phyloP scores from a whole-genome alignment of 2,797 vertebrate species.

The Chromobotia macracanthus region DNA sequence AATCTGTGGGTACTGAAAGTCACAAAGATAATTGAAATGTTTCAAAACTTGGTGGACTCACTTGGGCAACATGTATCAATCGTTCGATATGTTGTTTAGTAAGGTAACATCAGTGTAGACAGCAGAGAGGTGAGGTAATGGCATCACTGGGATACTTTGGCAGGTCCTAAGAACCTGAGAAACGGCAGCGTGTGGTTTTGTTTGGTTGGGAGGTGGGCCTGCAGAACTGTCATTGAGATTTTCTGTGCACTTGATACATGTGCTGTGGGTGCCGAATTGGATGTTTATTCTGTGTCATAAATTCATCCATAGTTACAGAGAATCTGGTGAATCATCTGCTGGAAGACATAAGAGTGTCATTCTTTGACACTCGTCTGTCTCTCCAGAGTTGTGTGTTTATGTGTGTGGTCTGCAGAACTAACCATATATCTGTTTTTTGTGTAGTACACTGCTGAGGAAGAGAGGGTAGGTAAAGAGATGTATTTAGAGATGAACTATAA shows the following conservation, averaged over 20 bases:
- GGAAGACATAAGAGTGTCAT: background rate
- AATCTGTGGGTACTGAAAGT: background rate
- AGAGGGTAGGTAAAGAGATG: slow-evolving; percentile 72
- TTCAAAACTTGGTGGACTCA: too few species aligned
- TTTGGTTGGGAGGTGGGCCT: background rate
- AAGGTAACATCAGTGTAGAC: background rate
- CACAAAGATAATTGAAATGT: background rate
- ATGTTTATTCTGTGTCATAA: slow-evolving; percentile 11
- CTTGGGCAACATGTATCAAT: too few species aligned
- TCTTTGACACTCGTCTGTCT: background rate
- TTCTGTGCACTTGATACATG: background rate
- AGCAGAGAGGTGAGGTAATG: background rate
- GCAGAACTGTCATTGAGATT: background rate
- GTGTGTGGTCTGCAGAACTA: slow-evolving; percentile 4
- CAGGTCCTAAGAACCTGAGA: background rate
- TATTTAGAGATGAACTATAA: background rate
- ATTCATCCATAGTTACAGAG: background rate
- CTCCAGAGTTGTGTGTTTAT: slow-evolving; percentile 44
- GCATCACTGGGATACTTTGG: background rate
- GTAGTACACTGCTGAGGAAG: slow-evolving; percentile 78
- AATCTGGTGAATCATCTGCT: slow-evolving; percentile 22
- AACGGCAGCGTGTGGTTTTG: background rate
- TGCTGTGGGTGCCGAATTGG: background rate
- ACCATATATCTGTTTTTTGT: slow-evolving; percentile 26
- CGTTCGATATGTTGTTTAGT: background rate